Base-by-base conservation (phyloP, 2,113 vertebrate species). In the Aix galericulata region DNA sequence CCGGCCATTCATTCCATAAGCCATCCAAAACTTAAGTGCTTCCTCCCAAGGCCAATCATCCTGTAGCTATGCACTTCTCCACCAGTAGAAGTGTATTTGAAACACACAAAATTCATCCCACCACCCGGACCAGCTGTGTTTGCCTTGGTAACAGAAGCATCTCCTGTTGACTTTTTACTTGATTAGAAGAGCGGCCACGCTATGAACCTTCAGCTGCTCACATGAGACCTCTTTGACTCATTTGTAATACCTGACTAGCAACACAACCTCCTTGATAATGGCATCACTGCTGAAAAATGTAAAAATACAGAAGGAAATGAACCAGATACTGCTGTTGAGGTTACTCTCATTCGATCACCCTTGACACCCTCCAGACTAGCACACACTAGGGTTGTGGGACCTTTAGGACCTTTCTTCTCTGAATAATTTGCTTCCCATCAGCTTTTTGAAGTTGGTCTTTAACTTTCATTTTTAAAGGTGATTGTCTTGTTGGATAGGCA, bases 261-360 rank as follows among this genome's bases (percentile, higher is more conserved):
- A 56, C 42, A 32, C 11, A 7, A 26, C 2, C 8, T 77, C 21
- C 38, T 82, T 79, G 62, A 18, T 72, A 69, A 55, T 42, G 42
- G 34, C 42, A 52, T 10, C 34, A 16, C 38, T 87, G 8, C 8
- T 82, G 20, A 9, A 85, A 50, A 74, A 52, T 1, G 13, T 59
- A 26, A 80, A 90, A 90, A 73, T 40, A 36, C 8, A 58, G 14
- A 4, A 76, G 8, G 4, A 73, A 66, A 87, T 1, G 3, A 77
- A 74, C 2, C 17, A n/a, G 31, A 26, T 29, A 42, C 14, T 74
- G 3, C 15, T 77, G 20, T 77, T 82, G 60, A 46, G 0, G 0
- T 63, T 50, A 25, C 3, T 91, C 11, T 44, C 36, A 48, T 67
- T 63, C 52, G 67, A 38, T 72, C 10, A 34, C 26, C 13, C 25